Percentiles rank a stretch among this genome's conserved stretches.
Evolutionary conservation across 2,113 vertebrate genomes (phyloP).

Genomic region (Colaptes auratus): DNA sequence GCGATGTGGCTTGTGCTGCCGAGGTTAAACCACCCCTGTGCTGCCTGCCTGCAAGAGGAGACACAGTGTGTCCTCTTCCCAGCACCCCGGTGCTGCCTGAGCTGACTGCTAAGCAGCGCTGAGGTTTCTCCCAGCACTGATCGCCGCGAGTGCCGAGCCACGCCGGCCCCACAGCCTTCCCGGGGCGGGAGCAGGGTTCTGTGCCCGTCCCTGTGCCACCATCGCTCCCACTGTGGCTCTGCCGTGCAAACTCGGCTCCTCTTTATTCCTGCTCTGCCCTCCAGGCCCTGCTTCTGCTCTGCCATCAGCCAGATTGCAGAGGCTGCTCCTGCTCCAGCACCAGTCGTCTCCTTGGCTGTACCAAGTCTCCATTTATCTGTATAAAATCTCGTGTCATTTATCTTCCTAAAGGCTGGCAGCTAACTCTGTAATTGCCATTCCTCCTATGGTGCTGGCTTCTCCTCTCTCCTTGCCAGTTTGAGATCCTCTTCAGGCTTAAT

Average conservation of each 20-base stretch:
- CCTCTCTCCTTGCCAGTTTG: neutral
- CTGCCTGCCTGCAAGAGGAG: neutral
- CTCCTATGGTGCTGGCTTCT: neutral
- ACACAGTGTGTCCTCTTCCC: neutral
- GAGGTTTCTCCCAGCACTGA: neutral
- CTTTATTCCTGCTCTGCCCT: neutral
- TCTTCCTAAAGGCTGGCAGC: neutral
- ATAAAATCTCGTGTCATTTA: neutral
- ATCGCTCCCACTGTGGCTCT: accelerated
- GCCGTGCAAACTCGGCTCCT: neutral
- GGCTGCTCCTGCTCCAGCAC: neutral
- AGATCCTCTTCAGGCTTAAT: constrained; percentile 5
- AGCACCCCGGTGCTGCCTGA: neutral
- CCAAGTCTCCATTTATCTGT: neutral
- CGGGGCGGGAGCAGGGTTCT: accelerated
- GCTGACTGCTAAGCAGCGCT: constrained; percentile 31
- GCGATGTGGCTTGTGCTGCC: accelerated
- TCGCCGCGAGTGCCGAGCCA: accelerated
- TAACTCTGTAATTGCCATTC: neutral
- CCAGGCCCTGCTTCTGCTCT: neutral
- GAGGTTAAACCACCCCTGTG: neutral
- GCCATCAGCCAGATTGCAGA: neutral
- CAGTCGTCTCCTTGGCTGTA: accelerated
- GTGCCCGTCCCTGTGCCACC: accelerated
- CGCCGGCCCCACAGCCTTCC: neutral